Percentiles rank a stretch among this genome's conserved stretches.
Evolutionary conservation across 2,113 vertebrate species (phyloP).

Genomic region (Stigmatopora argus): DNA sequence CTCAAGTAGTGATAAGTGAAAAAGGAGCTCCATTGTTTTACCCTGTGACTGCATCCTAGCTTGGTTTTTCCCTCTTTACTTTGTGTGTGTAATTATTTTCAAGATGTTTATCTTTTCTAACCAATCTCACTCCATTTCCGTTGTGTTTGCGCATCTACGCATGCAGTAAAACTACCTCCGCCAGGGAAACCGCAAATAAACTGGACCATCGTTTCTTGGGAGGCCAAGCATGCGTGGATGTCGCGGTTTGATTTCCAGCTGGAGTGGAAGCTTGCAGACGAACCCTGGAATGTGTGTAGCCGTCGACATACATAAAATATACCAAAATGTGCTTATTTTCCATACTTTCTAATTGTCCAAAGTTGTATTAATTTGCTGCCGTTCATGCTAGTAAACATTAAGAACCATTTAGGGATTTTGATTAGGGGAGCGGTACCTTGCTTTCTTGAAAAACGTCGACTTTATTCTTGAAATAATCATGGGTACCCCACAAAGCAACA

Average conservation of each 20-base stretch:
- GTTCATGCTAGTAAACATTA: too few species aligned
- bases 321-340: neutral
- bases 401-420: too few species aligned
- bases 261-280: conserved; percentile 35
- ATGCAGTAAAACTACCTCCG: conserved; percentile 50
- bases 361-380: too few species aligned
- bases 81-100: neutral
- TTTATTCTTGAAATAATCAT: too few species aligned
- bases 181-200: conserved; percentile 18
- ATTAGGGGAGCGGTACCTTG: too few species aligned
- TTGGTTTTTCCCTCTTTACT: neutral
- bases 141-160: neutral
- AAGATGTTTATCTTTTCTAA: neutral
- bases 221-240: rapidly evolving
- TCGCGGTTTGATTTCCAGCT: rapidly evolving
- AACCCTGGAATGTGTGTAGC: conserved; percentile 46
- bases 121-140: neutral
- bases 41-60: neutral
- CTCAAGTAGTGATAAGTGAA: neutral
- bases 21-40: neutral
- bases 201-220: conserved; percentile 22
- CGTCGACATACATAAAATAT: neutral
- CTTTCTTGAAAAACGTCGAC: too few species aligned
- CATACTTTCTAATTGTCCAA: neutral
- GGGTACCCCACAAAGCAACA: too few species aligned